Evolutionary conservation across 2,113 vertebrate species (phyloP).

Genomic region (Anarhynchus alexandrinus): DNA sequence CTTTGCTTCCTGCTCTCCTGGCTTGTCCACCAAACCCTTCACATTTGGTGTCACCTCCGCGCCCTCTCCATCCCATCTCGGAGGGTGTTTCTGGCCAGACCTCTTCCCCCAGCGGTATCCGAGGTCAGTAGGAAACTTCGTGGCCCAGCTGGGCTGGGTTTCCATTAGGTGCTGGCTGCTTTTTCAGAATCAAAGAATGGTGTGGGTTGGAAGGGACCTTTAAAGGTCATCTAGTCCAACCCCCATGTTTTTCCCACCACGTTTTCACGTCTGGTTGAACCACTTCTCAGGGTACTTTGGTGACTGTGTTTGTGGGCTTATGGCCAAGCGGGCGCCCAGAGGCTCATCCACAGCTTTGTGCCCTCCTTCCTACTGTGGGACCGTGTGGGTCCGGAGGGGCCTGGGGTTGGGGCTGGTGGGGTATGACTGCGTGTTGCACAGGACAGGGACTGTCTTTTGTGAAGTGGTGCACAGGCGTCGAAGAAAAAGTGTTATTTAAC

Average conservation of each 20-base stretch:
- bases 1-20: background rate
- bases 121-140: rapidly evolving
- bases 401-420: background rate
- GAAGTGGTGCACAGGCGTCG: rapidly evolving
- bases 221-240: background rate
- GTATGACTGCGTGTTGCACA: rapidly evolving
- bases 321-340: rapidly evolving
- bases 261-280: rapidly evolving
- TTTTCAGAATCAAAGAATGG: too few relatives aligned
- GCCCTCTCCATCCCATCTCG: rapidly evolving
- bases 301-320: rapidly evolving
- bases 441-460: background rate
- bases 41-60: rapidly evolving
- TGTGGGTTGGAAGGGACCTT: background rate
- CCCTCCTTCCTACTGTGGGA: background rate
- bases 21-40: rapidly evolving
- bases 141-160: rapidly evolving
- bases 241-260: background rate
- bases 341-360: background rate
- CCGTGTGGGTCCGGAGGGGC: rapidly evolving
- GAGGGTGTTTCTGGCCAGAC: background rate
- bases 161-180: background rate
- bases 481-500: background rate
- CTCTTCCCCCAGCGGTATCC: rapidly evolving
- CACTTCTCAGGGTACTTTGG: background rate